phyloP scores from a whole-genome alignment of 2,888 invertebrate species.

The Drosophila kanekoi region DNA sequence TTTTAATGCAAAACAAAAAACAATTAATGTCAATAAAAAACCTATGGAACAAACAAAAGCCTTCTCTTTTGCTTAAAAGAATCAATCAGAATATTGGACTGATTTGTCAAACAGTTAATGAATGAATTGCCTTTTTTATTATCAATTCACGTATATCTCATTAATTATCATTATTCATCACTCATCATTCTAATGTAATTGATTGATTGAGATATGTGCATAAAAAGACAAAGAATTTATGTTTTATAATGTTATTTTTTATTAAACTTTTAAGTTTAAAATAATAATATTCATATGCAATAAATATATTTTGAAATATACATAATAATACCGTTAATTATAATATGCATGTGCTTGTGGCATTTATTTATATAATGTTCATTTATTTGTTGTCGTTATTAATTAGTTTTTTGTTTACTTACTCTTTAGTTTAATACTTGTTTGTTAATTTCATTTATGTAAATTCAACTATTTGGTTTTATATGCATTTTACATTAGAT shows the following conservation, averaged over 20 bases:
- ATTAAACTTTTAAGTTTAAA: constrained; percentile 82
- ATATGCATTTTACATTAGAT: constrained; percentile 71
- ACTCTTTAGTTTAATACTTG: constrained; percentile 50
- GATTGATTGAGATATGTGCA: background rate
- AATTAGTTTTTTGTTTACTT: constrained; percentile 56
- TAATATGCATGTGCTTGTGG: constrained; percentile 74
- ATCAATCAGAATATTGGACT: background rate
- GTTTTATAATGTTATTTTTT: constrained; percentile 56
- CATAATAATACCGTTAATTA: constrained; percentile 74
- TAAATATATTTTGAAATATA: constrained; percentile 79
- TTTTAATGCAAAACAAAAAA: constrained; percentile 65
- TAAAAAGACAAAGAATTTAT: background rate
- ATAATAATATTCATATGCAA: constrained; percentile 79
- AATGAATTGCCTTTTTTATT: too few relatives aligned
- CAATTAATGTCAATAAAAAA: constrained; percentile 65
- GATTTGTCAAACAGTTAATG: too few relatives aligned
- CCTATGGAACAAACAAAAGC: constrained; percentile 28
- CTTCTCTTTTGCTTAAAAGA: background rate
- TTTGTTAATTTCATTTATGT: constrained; percentile 60
- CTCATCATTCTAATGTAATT: too few relatives aligned
- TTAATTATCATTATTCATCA: too few relatives aligned
- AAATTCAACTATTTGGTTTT: constrained; percentile 80
- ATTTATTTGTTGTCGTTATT: constrained; percentile 42
- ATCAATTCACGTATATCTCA: too few relatives aligned
- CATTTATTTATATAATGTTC: constrained; percentile 41